A percentile compares a stretch with the other conserved stretches of the same genome.
These are phyloP conservation scores for Drosophila nebulosa DNA, from an alignment of 1,140 invertebrate species.

Conservation along the genomic window DNA sequence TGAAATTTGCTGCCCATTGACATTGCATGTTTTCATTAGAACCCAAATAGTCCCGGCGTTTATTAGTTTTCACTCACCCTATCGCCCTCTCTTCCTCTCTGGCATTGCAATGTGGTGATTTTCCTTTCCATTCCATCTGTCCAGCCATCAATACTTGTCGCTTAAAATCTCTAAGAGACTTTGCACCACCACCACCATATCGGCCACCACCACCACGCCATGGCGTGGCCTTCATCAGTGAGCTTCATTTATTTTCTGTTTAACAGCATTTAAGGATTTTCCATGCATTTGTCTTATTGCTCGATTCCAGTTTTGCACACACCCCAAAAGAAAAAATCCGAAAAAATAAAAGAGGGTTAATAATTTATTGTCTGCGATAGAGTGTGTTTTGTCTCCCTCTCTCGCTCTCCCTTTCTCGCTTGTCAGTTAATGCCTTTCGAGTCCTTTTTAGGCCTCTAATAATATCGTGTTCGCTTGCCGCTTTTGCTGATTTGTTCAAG, in stretches of 20 bases:
- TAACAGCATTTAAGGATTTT: constrained; percentile 79
- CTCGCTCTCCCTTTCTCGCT: neutral
- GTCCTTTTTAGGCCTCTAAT: constrained; percentile 51
- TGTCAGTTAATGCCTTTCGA: constrained; percentile 59
- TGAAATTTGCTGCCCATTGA: constrained; percentile 24
- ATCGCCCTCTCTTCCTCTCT: neutral
- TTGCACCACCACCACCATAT: constrained; percentile 27
- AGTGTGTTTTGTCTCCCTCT: constrained; percentile 35
- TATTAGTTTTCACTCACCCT: constrained; percentile 13
- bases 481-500: constrained; percentile 52
- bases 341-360: constrained; percentile 28
- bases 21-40: constrained; percentile 13
- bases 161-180: constrained; percentile 44
- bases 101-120: constrained; percentile 5
- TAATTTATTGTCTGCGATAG: constrained; percentile 17
- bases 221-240: constrained; percentile 10
- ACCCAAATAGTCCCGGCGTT: neutral
- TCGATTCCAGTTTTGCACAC: constrained; percentile 34
- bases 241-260: constrained; percentile 77
- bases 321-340: constrained; percentile 34
- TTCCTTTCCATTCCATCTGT: constrained; percentile 37
- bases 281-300: constrained; percentile 61
- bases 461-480: constrained; percentile 9
- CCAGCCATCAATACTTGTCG: constrained; percentile 75
- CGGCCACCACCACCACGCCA: constrained; percentile 9